Evolutionary conservation across 2,888 invertebrate species (phyloP), one percentile per base, ranked within the genome.

Genomic region (Kuschelorhynchus macadamiae): DNA sequence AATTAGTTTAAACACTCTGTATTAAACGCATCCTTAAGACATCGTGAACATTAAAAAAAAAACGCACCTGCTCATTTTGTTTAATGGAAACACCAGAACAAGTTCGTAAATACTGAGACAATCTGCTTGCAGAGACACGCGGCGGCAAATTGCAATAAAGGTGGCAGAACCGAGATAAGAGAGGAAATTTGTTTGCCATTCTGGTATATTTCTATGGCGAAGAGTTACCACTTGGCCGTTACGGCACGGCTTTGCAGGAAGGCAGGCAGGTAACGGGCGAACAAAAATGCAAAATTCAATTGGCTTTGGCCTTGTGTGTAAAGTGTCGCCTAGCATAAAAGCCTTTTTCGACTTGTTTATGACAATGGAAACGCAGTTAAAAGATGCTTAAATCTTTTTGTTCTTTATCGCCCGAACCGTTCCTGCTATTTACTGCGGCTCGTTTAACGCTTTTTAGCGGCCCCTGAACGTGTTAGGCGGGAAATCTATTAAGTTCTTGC

Each of bases 121-220:
- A 67, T 67, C 67, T 67, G 60, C 49, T 61, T 61, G 61, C 60
- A 33, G 21, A 61, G 55, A 61, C 60, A 61, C 61, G 55, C 49
- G 41, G 60, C 67, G 56, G 62, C 57, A 67, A 67, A 62, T 62
- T 67, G 67, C 61, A 62, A 67, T 62, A 67, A 67, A 62, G 62
- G 62, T 67, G 61, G 61, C 57, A 67, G 67, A 67, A 67, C 56
- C n/a, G 56, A 61, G 67, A 67, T 67, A 67, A 67, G 61, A 56
- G 47, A 14, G 61, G 62, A 67, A 67, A 62, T 67, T 67, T 62
- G 56, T 47, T 66, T 66, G 59, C 67, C 67, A 61, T 67, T 61
- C 60, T 44, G 55, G 55, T 61, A 66, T 60, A 66, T 60, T 66
- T 66, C 59, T 53, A 53, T 60, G 52, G 59, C 25, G 25, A n/a